Percentiles rank a stretch among this genome's conserved stretches.
phyloP scores from a whole-genome alignment of 2,113 vertebrate genomes.

The Tragelaphus strepsiceros region DNA sequence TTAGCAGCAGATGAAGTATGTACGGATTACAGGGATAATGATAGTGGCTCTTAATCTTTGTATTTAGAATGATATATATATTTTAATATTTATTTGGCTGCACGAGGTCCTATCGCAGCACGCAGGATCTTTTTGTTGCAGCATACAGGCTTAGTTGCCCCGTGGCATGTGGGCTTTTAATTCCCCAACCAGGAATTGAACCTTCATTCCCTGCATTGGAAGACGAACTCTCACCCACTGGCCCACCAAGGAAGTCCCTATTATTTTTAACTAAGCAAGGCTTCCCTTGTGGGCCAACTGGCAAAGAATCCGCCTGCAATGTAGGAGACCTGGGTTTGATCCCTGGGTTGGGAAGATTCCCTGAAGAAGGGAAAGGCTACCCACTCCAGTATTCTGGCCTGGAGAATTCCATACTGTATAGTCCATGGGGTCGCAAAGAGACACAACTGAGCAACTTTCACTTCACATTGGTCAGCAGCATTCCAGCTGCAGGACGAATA shows the following conservation, averaged over 20 bases:
- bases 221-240: neutral
- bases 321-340: neutral
- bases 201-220: neutral
- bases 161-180: neutral
- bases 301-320: neutral
- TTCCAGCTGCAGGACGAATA: neutral
- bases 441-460: neutral
- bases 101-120: neutral
- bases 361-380: neutral
- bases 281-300: neutral
- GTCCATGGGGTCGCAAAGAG: neutral
- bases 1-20: neutral
- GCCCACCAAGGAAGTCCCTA: neutral
- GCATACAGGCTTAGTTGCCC: neutral
- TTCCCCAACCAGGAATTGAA: neutral
- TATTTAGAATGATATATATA: neutral
- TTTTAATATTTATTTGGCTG: neutral
- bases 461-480: neutral
- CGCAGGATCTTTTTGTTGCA: neutral
- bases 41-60: neutral
- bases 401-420: neutral
- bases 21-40: neutral
- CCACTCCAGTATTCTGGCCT: neutral
- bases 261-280: neutral
- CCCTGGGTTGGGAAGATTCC: neutral